Percentiles rank a stretch among this genome's conserved stretches.
These are phyloP conservation scores for Nebria salina DNA, from an alignment of 2,888 invertebrate species.

Conservation along the genomic window DNA sequence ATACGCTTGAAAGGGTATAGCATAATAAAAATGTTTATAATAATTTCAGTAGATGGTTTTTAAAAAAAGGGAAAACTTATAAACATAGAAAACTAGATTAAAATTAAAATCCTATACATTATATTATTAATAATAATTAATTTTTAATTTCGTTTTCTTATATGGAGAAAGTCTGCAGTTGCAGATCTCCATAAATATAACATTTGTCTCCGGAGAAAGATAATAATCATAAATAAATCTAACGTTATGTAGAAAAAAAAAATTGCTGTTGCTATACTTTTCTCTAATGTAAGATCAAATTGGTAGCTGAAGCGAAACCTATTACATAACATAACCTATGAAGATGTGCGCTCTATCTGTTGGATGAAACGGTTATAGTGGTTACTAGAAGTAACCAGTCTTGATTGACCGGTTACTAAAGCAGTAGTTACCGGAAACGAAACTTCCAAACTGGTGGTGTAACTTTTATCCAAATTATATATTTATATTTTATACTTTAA, in stretches of 20 bases:
- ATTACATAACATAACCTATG: slow-evolving; percentile 24
- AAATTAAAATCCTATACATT: background rate
- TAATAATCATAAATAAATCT: slow-evolving; percentile 10
- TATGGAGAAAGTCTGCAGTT: background rate
- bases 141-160: background rate
- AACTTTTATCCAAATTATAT: background rate
- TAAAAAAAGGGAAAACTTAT: background rate
- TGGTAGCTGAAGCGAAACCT: slow-evolving; percentile 25
- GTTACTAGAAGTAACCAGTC: slow-evolving; percentile 30
- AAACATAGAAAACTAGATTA: background rate
- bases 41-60: background rate
- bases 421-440: background rate
- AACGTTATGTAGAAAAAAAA: background rate
- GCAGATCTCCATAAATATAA: background rate
- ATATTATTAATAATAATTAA: background rate
- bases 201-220: background rate
- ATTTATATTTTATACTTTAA: no score
- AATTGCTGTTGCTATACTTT: background rate
- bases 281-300: background rate
- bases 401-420: slow-evolving; percentile 10
- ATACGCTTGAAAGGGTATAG: background rate
- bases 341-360: slow-evolving; percentile 2
- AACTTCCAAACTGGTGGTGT: background rate
- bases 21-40: background rate
- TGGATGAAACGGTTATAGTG: slow-evolving; percentile 30